These are phyloP conservation scores for Mus spretus DNA, from an alignment of 2,797 vertebrate genomes.

Conservation along the genomic window DNA sequence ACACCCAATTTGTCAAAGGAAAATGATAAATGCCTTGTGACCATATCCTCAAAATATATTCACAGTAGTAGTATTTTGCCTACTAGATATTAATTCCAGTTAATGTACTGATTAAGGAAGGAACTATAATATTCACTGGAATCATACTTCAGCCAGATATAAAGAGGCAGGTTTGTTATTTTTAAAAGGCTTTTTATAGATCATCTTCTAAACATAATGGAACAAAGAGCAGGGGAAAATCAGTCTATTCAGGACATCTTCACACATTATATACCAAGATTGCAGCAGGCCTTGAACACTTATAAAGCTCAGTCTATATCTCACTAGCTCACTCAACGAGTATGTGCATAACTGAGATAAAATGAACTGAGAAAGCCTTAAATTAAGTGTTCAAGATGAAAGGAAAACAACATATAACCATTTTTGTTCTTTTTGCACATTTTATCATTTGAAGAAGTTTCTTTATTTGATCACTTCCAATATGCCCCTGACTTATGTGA, in stretches of 20 bases:
- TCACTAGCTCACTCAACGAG: neutral
- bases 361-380: neutral
- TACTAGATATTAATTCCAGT: neutral
- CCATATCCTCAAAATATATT: neutral
- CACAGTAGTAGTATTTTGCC: neutral
- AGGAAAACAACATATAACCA: neutral
- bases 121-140: neutral
- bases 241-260: neutral
- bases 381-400: constrained; percentile 3
- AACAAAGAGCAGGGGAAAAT: neutral
- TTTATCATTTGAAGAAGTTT: neutral
- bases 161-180: neutral
- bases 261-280: neutral
- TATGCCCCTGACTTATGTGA: neutral
- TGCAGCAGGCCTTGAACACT: neutral
- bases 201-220: neutral
- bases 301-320: neutral
- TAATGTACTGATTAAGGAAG: neutral
- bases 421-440: neutral
- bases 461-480: neutral
- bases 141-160: neutral
- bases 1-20: neutral
- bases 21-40: neutral
- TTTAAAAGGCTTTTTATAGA: constrained; percentile 48
- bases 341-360: neutral